Evolutionary conservation across 2,797 vertebrate species (phyloP).

Genomic region (Enteromius treurensis): DNA sequence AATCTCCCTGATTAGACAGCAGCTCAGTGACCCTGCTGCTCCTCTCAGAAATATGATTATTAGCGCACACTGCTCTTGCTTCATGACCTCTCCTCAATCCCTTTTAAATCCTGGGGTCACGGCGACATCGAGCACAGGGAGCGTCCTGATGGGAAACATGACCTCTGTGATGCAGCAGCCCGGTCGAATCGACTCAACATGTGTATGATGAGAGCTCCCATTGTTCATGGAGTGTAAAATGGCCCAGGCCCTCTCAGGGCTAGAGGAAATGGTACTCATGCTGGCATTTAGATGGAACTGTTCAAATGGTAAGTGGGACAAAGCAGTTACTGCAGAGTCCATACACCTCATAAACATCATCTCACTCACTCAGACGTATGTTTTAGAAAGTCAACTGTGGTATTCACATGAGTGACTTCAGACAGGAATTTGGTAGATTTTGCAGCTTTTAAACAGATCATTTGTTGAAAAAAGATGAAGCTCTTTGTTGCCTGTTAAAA

Average conservation of each 20-base stretch:
- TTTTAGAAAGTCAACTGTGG: slow-evolving; percentile 16
- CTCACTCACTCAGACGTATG: slow-evolving; percentile 7
- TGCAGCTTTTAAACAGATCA: not conserved
- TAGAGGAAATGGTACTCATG: slow-evolving; percentile 38
- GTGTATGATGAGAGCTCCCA: slow-evolving; percentile 39
- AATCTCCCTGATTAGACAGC: slow-evolving; percentile 44
- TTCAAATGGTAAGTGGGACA: slow-evolving; percentile 43
- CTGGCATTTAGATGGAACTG: slow-evolving; percentile 51
- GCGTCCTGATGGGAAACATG: slow-evolving; percentile 51
- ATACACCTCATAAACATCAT: slow-evolving; percentile 32
- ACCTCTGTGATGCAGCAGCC: slow-evolving; percentile 38
- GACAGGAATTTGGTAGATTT: slow-evolving; percentile 3
- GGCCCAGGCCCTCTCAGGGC: slow-evolving; percentile 26
- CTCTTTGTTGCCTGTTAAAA: not conserved
- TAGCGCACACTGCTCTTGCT: slow-evolving; percentile 19
- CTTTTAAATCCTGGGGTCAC: slow-evolving; percentile 24
- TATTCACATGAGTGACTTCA: slow-evolving; percentile 1
- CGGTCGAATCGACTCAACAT: slow-evolving; percentile 39
- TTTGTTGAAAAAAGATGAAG: not conserved
- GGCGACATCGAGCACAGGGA: slow-evolving; percentile 11
- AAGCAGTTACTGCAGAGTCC: slow-evolving; percentile 10
- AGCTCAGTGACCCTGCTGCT: slow-evolving; percentile 20
- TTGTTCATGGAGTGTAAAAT: slow-evolving; percentile 39
- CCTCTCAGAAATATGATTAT: slow-evolving; percentile 37
- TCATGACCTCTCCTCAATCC: slow-evolving; percentile 46